phyloP scores from a whole-genome alignment of 1,140 invertebrate species.

The Dinothrombium tinctorium region DNA sequence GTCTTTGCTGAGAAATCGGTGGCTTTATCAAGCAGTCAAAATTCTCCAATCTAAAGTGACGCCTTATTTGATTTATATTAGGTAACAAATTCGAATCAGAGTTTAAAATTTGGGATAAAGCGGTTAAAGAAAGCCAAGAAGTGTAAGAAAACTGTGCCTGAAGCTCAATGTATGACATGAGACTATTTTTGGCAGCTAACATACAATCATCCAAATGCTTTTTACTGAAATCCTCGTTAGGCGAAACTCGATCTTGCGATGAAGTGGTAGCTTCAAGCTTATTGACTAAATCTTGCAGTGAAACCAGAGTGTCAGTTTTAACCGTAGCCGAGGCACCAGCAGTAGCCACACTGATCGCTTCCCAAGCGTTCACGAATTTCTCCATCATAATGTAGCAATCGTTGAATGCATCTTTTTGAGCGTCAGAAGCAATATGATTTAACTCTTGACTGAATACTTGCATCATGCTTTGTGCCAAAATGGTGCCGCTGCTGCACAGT shows the following conservation, averaged over 20 bases:
- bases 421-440: background rate
- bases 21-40: no score
- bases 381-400: background rate
- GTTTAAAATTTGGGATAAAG: no score
- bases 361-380: constrained; percentile 12
- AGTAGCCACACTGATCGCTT: constrained; percentile 13
- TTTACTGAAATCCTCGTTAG: background rate
- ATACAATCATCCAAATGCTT: background rate
- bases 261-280: constrained; percentile 10
- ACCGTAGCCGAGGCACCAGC: constrained; percentile 14
- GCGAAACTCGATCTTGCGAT: background rate
- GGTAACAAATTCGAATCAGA: no score
- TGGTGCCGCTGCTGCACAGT: no score
- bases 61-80: no score
- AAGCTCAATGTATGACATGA: background rate
- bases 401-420: background rate
- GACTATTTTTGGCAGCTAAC: background rate
- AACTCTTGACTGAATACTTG: background rate
- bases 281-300: constrained; percentile 13
- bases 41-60: no score
- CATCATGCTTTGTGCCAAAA: background rate
- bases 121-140: no score
- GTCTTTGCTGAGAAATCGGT: no score
- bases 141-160: no score
- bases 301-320: constrained; percentile 15